Base-by-base conservation (phyloP, 2,113 vertebrate genomes). In the Aramus guarauna region DNA sequence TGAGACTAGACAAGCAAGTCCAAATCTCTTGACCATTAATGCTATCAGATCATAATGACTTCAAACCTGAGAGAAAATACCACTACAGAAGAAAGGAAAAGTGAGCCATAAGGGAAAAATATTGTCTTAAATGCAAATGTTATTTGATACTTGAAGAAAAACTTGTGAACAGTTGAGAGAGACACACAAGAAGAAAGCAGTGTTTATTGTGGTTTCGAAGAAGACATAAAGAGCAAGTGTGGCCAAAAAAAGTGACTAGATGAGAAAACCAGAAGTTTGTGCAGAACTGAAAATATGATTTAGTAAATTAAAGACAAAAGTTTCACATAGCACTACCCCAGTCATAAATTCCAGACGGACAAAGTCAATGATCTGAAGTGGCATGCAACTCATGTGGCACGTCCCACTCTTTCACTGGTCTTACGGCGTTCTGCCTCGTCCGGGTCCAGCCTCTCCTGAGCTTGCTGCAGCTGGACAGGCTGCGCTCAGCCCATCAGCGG, bases 171-270 rank as follows among this genome's bases (percentile, higher is more conserved):
- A 63, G 18, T 78, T 72, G 55, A 1, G 3, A 84, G 45, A 56
- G 47, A 62, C 20, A n/a, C 1, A 0, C 23, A 75, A 93, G 52
- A 58, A 64, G 27, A 3, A 2, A 3, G 1, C 20, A 56, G 13
- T 81, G 27, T 60, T 91, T 71, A 39, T 43, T 69, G 66, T 37
- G 22, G 48, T n/a, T 90, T 85, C n/a, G 23, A 37, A 77, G 45
- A 75, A 26, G 19, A 82, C 21, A 62, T 71, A 43, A 24, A 74
- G 45, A 87, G 32, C 15, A 66, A 64, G 41, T 5, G 15, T 63
- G 43, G 29, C 37, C 27, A 45, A 84, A 52, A 81, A 34, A 47
- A 62, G 23, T 63, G 43, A 79, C 21, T 30, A 64, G 56, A 63
- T 56, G 23, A 67, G 56, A 29, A 90, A 85, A 85, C 3, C 27